phyloP scores from a whole-genome alignment of 2,797 vertebrate genomes.

The Crypturellus tataupa region DNA sequence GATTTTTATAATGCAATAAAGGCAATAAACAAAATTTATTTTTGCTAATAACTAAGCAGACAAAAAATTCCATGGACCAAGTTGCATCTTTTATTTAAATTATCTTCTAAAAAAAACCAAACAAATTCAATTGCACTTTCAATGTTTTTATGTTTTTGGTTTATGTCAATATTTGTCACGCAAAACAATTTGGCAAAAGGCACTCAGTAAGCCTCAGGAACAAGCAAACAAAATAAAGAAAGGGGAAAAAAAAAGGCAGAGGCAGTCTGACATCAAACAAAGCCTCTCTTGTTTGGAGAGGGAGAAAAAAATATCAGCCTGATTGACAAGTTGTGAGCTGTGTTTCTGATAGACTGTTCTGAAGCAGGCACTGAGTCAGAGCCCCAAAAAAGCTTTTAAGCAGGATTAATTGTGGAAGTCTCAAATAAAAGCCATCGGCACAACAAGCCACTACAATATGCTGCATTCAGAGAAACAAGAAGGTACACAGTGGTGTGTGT shows the following conservation, averaged over 20 bases:
- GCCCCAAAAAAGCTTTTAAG: neutral
- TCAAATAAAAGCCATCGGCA: neutral
- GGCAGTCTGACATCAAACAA: neutral
- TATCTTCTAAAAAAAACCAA: neutral
- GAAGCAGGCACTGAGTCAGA: neutral
- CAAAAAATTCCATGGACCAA: neutral
- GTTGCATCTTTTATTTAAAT: neutral
- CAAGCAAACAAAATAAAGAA: conserved; percentile 10
- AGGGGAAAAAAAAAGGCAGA: neutral
- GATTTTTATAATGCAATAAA: conserved; percentile 6
- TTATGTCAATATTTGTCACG: neutral
- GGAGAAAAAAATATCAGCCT: neutral
- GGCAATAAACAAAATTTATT: neutral
- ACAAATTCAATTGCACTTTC: neutral
- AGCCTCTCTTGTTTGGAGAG: neutral
- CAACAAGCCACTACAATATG: neutral
- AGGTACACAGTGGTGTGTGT: neutral
- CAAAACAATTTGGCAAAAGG: neutral
- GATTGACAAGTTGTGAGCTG: neutral
- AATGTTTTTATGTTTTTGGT: neutral
- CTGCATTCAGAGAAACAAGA: conserved; percentile 26
- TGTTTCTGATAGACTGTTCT: neutral
- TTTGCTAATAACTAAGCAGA: neutral
- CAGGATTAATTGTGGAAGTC: neutral
- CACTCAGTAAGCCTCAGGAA: neutral